phyloP scores from a whole-genome alignment of 1,140 invertebrate species.

The Aphidius gifuensis region DNA sequence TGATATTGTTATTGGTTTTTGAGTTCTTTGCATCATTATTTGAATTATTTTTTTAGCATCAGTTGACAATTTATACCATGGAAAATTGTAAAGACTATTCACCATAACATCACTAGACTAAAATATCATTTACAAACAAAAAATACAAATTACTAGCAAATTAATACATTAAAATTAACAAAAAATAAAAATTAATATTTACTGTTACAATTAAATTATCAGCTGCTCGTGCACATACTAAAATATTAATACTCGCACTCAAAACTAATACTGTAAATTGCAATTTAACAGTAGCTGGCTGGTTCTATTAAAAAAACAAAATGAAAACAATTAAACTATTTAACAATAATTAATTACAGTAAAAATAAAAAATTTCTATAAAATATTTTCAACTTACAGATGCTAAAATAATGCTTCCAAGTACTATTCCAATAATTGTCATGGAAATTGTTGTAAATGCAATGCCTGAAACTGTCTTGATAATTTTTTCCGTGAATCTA shows the following conservation, averaged over 20 bases:
- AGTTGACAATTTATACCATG: too few species aligned
- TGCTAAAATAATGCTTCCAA: slow-evolving; percentile 13
- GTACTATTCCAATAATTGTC: slow-evolving; percentile 16
- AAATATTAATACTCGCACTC: slow-evolving; percentile 27
- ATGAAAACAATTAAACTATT: background rate
- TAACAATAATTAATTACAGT: too few species aligned
- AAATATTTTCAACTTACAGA: slow-evolving; percentile 1
- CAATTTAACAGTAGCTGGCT: slow-evolving; percentile 27
- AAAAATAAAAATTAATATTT: background rate
- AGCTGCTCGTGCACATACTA: slow-evolving; percentile 30
- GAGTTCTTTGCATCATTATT: too few species aligned
- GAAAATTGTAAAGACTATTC: background rate
- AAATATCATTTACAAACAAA: background rate
- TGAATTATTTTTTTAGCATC: too few species aligned
- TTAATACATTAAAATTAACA: too few species aligned
- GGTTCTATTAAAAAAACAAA: slow-evolving; percentile 13
- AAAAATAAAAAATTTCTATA: background rate
- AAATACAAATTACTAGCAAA: too few species aligned
- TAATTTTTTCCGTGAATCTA: slow-evolving; percentile 7
- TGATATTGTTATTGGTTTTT: too few species aligned
- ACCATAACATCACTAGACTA: background rate
- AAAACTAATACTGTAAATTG: slow-evolving; percentile 27
- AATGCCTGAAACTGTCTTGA: background rate
- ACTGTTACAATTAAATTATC: slow-evolving; percentile 23
- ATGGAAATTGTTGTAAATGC: slow-evolving; percentile 7